phyloP scores from a whole-genome alignment of 2,113 vertebrate genomes.

The Megaleporinus macrocephalus region DNA sequence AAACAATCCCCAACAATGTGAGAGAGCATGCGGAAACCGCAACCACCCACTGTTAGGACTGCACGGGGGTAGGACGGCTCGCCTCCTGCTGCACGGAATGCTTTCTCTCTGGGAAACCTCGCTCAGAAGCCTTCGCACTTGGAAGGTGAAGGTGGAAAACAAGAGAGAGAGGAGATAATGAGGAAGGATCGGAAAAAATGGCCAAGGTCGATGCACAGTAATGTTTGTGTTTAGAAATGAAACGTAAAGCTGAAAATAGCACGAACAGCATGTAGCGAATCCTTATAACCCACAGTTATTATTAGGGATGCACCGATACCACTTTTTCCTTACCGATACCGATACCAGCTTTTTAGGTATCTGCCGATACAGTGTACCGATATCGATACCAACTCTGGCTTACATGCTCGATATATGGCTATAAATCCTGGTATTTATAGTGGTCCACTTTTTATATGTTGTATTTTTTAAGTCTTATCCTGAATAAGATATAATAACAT shows the following conservation, averaged over 20 bases:
- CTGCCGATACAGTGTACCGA: too few relatives aligned
- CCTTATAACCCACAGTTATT: too few relatives aligned
- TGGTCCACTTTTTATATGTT: too few relatives aligned
- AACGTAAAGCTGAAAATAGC: background rate
- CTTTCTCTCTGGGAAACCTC: constrained; percentile 15
- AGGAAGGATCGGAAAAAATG: background rate
- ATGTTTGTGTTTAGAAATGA: constrained; percentile 16
- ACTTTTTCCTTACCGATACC: too few relatives aligned
- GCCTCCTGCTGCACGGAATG: constrained; percentile 19
- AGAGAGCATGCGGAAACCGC: constrained; percentile 44
- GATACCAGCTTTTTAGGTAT: too few relatives aligned
- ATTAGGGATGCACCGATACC: too few relatives aligned
- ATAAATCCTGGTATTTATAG: too few relatives aligned
- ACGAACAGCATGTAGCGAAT: too few relatives aligned
- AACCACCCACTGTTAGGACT: constrained; percentile 16
- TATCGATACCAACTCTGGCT: too few relatives aligned
- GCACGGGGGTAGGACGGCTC: constrained; percentile 12
- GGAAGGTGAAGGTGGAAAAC: background rate
- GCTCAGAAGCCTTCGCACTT: background rate
- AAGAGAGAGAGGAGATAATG: constrained; percentile 25
- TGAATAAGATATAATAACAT: too few relatives aligned
- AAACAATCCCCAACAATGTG: constrained; percentile 59
- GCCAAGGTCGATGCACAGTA: background rate
- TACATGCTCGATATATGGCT: too few relatives aligned
- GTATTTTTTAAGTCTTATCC: too few relatives aligned